These are phyloP conservation scores for Steatocranus sp. DNA, from an alignment of 2,797 vertebrate species.

Conservation along the genomic window DNA sequence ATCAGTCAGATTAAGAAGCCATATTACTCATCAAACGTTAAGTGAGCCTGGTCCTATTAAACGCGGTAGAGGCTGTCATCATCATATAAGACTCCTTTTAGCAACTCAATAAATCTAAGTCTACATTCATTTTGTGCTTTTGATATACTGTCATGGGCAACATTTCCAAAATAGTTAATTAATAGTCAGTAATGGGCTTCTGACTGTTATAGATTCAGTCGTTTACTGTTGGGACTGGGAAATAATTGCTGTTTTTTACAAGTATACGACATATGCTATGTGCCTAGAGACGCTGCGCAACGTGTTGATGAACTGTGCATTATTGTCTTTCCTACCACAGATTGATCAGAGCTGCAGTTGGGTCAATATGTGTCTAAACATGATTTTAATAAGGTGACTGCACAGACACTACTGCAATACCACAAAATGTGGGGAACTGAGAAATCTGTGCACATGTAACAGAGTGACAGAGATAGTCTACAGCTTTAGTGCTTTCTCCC, in stretches of 20 bases:
- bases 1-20: slow-evolving; percentile 60
- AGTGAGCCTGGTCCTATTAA: slow-evolving; percentile 51
- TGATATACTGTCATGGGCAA: not conserved
- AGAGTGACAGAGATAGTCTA: not conserved
- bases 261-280: not conserved
- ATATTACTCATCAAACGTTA: slow-evolving; percentile 62
- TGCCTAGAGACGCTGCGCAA: slow-evolving; percentile 31
- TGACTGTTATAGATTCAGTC: not conserved
- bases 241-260: slow-evolving; percentile 12
- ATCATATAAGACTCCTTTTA: slow-evolving; percentile 38
- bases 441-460: not conserved
- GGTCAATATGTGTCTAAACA: slow-evolving; percentile 60
- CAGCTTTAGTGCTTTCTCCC: not conserved
- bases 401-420: slow-evolving; percentile 22
- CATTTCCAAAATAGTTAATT: slow-evolving; percentile 8
- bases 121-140: not conserved
- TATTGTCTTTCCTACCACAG: slow-evolving; percentile 57
- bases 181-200: not conserved
- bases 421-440: slow-evolving; percentile 9
- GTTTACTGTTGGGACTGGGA: not conserved
- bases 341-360: slow-evolving; percentile 59
- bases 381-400: slow-evolving; percentile 62
- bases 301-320: slow-evolving; percentile 33
- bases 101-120: slow-evolving; percentile 28
- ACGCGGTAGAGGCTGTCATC: slow-evolving; percentile 35